These are phyloP conservation scores for Antechinus stuartii DNA, from an alignment of 2,113 vertebrate genomes.

Conservation along the genomic window DNA sequence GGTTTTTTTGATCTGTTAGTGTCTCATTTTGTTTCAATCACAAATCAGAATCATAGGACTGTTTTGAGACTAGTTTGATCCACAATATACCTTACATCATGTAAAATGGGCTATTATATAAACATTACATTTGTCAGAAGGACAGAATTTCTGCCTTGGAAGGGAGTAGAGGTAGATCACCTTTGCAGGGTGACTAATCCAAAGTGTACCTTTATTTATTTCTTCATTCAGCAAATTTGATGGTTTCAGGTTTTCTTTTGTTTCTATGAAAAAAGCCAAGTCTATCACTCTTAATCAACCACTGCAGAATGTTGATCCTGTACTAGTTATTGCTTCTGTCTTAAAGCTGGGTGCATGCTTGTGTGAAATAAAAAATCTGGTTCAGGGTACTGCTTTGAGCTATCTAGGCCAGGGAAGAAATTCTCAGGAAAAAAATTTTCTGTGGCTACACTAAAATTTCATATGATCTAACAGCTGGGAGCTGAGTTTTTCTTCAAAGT, in stretches of 20 bases:
- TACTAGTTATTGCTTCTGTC: neutral
- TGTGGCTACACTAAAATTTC: neutral
- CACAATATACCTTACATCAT: neutral
- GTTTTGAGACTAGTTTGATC: neutral
- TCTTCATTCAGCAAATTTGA: slow-evolving; percentile 9
- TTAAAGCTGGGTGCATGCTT: slow-evolving; percentile 9
- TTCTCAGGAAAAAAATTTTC: neutral
- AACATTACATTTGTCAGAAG: neutral
- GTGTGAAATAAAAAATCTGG: neutral
- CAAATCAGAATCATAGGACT: neutral
- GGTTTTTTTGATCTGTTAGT: neutral
- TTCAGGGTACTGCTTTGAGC: slow-evolving; percentile 5
- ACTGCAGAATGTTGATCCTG: neutral
- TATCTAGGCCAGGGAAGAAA: neutral
- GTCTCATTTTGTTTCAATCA: neutral
- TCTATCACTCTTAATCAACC: neutral
- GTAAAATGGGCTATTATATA: too few species aligned
- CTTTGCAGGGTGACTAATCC: neutral
- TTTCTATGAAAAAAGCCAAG: slow-evolving; percentile 14
- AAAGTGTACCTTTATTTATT: neutral
- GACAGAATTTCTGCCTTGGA: neutral
- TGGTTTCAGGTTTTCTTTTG: slow-evolving; percentile 6
- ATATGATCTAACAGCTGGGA: neutral
- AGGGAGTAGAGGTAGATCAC: neutral
- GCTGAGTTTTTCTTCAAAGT: neutral